Evolutionary conservation across 2,113 vertebrate species (phyloP).

Genomic region (Pluvialis apricaria): DNA sequence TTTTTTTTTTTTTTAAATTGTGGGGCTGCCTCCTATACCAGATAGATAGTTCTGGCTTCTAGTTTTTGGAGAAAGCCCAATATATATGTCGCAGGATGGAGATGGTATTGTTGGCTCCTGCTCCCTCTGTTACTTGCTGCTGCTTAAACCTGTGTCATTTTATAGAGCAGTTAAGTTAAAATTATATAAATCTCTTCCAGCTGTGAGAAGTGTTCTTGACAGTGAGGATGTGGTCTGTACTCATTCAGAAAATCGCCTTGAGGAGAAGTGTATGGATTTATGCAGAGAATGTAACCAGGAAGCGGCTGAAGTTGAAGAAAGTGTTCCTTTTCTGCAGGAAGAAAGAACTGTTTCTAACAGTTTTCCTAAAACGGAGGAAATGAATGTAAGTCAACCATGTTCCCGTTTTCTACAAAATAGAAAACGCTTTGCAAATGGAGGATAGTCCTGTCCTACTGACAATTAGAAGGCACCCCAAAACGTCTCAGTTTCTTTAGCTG

Average conservation of each 20-base stretch:
- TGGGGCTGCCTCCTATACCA: not conserved
- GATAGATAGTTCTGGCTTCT: not conserved
- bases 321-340: constrained; percentile 49
- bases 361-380: constrained; percentile 48
- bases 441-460: not conserved
- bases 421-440: not conserved
- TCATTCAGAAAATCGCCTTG: constrained; percentile 62
- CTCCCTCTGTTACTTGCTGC: not conserved
- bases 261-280: constrained; percentile 41
- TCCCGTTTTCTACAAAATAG: not conserved
- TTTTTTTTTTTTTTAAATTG: not conserved
- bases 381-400: constrained; percentile 65
- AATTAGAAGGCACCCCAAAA: not conserved
- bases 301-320: constrained; percentile 74
- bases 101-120: not conserved
- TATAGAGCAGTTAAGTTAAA: not conserved
- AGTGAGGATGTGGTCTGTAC: constrained; percentile 73
- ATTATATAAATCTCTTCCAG: constrained; percentile 61
- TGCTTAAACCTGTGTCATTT: not conserved
- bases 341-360: constrained; percentile 17
- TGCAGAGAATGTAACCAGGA: constrained; percentile 71
- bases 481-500: not conserved
- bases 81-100: not conserved
- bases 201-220: constrained; percentile 75
- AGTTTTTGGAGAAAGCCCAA: not conserved